Conservation (phyloP, 2,113 vertebrate species). For the Triplophysa rosa region DNA sequence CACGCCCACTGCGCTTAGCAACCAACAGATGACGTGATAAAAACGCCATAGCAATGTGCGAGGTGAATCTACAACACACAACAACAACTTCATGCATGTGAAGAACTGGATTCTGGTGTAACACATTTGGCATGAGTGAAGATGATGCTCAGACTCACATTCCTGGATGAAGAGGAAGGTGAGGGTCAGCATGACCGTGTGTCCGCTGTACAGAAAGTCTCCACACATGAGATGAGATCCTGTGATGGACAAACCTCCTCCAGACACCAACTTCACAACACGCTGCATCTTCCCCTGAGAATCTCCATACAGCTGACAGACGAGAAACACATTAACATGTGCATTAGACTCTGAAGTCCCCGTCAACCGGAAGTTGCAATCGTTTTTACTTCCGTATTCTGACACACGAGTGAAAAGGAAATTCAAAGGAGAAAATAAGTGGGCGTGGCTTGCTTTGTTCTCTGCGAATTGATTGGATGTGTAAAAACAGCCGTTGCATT, state of each 20-base stretch:
- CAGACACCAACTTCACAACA: conserved; percentile 48
- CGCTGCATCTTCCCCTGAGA: conserved; percentile 48
- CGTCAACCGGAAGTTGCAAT: no score
- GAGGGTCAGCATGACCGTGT: conserved; percentile 82
- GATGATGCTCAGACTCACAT: conserved; percentile 74
- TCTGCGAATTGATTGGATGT: no score
- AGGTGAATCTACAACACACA: conserved; percentile 80
- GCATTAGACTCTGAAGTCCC: no score
- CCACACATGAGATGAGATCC: conserved; percentile 85
- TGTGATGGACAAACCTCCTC: conserved; percentile 77
- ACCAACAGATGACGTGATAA: conserved; percentile 87
- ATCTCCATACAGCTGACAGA: conserved; percentile 48
- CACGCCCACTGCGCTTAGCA: conserved; percentile 84
- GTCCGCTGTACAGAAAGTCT: conserved; percentile 87
- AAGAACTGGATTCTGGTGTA: no score
- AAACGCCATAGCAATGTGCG: conserved; percentile 83
- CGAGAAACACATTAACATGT: not conserved
- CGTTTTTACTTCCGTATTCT: no score
- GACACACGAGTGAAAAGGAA: no score
- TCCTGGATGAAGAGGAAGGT: conserved; percentile 87
- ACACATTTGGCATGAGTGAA: not conserved
- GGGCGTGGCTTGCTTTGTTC: no score
- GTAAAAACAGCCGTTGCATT: no score
- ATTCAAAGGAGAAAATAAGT: no score
- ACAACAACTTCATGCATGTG: no score